phyloP scores from a whole-genome alignment of 2,888 invertebrate species.

The Resseliella maxima region DNA sequence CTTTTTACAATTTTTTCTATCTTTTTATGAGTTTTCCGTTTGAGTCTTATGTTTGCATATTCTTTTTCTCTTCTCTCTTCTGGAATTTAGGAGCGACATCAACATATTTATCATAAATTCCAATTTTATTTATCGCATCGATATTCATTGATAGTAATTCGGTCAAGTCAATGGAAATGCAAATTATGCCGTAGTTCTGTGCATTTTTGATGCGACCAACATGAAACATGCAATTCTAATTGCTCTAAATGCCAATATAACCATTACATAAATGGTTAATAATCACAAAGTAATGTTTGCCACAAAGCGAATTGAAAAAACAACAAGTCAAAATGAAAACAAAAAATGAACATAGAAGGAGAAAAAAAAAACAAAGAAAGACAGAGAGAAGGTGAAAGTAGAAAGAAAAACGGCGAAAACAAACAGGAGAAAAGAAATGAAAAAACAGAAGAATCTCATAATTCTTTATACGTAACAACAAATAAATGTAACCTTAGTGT shows the following conservation, averaged over 20 bases:
- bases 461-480: conserved; percentile 42
- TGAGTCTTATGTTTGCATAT: neutral
- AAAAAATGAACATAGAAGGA: neutral
- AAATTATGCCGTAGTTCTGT: neutral
- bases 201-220: neutral
- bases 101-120: conserved; percentile 32
- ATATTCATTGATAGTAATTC: conserved; percentile 42
- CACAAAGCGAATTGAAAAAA: neutral
- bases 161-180: conserved; percentile 21
- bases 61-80: neutral
- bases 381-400: neutral
- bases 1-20: neutral
- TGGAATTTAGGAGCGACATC: conserved; percentile 36
- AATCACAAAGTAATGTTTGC: neutral
- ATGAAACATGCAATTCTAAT: conserved; percentile 8
- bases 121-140: conserved; percentile 48
- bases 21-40: neutral
- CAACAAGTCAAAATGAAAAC: neutral
- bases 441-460: conserved; percentile 53
- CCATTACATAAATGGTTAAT: conserved; percentile 17
- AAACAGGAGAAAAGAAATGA: conserved; percentile 29
- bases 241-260: conserved; percentile 33
- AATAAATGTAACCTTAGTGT: conserved; percentile 50
- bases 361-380: neutral
- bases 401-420: neutral